Percentiles rank a stretch among this genome's conserved stretches.
Evolutionary conservation across 2,797 vertebrate genomes (phyloP).

Genomic region (Tenualosa thibaudeaui): DNA sequence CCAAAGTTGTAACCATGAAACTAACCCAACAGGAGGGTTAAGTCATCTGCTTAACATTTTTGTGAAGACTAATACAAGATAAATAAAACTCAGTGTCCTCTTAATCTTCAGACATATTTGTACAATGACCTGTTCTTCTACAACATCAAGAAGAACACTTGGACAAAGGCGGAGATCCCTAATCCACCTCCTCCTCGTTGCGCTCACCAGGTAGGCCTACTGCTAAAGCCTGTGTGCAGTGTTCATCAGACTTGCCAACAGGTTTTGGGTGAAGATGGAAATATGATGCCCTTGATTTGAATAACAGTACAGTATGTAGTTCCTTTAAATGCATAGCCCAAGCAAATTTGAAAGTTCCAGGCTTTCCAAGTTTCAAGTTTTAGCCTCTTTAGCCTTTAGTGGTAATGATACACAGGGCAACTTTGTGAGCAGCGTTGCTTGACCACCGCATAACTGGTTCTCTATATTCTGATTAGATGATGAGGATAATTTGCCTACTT

Average conservation of each 20-base stretch:
- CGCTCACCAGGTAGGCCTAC: conserved; percentile 85
- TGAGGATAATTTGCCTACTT: no score
- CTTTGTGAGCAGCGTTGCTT: no score
- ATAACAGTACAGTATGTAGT: not conserved
- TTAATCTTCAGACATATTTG: conserved; percentile 78
- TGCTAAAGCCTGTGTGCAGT: not conserved
- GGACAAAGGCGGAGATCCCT: conserved; percentile 88
- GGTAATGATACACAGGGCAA: no score
- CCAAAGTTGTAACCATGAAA: no score
- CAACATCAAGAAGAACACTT: conserved; percentile 88
- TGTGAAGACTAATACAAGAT: no score
- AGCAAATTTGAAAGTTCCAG: not conserved
- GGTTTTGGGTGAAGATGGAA: not conserved
- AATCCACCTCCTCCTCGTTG: conserved; percentile 88
- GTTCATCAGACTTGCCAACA: not conserved
- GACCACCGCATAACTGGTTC: no score
- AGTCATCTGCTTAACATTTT: no score
- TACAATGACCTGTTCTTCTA: conserved; percentile 93
- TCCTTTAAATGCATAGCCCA: not conserved
- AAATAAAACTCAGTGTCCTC: not conserved
- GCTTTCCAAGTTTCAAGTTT: no score
- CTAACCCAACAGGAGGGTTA: no score
- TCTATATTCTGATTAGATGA: no score
- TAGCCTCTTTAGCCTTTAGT: no score
- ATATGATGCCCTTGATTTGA: not conserved